These are phyloP conservation scores for Hydractinia symbiolongicarpus DNA, from an alignment of 30 jellyfish, hydroid and myxozoan genomes.

Conservation along the genomic window DNA sequence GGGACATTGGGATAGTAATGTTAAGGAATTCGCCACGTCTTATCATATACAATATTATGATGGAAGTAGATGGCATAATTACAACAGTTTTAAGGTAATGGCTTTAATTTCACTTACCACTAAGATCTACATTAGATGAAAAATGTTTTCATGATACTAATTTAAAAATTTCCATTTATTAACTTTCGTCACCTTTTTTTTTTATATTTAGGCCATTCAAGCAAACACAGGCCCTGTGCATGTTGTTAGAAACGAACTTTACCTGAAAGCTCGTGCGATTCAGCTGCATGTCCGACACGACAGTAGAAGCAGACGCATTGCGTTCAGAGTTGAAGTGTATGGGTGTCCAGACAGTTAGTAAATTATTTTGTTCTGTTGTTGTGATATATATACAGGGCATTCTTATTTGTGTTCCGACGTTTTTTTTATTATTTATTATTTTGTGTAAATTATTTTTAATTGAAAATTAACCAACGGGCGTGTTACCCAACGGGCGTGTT, in stretches of 20 bases:
- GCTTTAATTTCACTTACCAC: background rate
- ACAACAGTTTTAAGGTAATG: background rate
- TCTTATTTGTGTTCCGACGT: too few species aligned
- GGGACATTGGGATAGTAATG: conserved; percentile 50
- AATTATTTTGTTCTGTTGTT: background rate
- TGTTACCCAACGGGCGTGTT: too few species aligned
- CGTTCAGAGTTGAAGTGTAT: conserved; percentile 77
- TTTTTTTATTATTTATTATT: too few species aligned
- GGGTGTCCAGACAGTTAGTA: conserved; percentile 87
- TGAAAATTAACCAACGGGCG: too few species aligned
- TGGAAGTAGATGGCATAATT: conserved; percentile 20
- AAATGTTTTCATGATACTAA: background rate
- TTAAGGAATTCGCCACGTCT: conserved; percentile 50
- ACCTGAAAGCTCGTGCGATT: conserved; percentile 29
- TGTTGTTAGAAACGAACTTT: conserved; percentile 56
- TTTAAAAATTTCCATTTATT: background rate
- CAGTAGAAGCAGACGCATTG: conserved; percentile 31
- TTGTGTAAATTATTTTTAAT: too few species aligned
- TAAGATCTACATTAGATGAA: background rate
- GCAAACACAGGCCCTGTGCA: conserved; percentile 63
- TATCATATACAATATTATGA: conserved; percentile 45
- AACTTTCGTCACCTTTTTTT: background rate
- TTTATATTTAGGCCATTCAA: conserved; percentile 8
- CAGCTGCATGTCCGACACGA: conserved; percentile 15
- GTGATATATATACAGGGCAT: background rate